phyloP scores from a whole-genome alignment of 2,113 vertebrate genomes.

The Microcebus lehilahytsara region DNA sequence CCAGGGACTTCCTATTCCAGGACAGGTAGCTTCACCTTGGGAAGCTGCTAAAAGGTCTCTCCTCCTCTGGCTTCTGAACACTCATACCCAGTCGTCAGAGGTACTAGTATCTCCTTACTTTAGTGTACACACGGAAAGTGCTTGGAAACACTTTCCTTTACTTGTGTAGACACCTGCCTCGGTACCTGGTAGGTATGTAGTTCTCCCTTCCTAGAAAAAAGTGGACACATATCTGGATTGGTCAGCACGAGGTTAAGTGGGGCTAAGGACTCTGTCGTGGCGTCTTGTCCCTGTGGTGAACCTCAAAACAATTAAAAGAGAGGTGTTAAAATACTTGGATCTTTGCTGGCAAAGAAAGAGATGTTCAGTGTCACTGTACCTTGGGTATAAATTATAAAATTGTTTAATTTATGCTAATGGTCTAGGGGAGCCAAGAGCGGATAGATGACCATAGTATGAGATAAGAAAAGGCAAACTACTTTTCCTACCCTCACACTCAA shows the following conservation, averaged over 20 bases:
- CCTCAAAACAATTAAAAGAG: not conserved
- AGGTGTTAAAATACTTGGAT: not conserved
- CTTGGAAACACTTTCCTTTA: not conserved
- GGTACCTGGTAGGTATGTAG: not conserved
- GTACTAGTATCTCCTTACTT: not conserved
- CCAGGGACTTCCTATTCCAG: not conserved
- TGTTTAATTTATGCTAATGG: not conserved
- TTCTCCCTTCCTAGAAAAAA: not conserved
- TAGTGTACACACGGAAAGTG: not conserved
- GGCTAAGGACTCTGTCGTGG: not conserved
- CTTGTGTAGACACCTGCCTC: not conserved
- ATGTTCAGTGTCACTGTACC: not conserved
- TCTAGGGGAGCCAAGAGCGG: not conserved
- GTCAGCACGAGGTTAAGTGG: not conserved
- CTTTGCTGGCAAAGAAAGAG: not conserved
- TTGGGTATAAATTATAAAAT: not conserved
- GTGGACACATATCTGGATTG: not conserved
- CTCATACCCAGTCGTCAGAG: not conserved
- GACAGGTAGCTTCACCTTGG: not conserved
- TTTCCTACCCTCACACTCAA: not conserved
- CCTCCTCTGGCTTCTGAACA: not conserved
- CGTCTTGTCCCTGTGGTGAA: not conserved
- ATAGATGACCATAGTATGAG: not conserved
- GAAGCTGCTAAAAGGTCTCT: not conserved
- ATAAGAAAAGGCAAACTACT: not conserved